Percentiles rank a stretch among this genome's conserved stretches.
These are phyloP conservation scores for Scaptodrosophila lebanonensis DNA, from an alignment of 1,140 invertebrate genomes.

Conservation along the genomic window DNA sequence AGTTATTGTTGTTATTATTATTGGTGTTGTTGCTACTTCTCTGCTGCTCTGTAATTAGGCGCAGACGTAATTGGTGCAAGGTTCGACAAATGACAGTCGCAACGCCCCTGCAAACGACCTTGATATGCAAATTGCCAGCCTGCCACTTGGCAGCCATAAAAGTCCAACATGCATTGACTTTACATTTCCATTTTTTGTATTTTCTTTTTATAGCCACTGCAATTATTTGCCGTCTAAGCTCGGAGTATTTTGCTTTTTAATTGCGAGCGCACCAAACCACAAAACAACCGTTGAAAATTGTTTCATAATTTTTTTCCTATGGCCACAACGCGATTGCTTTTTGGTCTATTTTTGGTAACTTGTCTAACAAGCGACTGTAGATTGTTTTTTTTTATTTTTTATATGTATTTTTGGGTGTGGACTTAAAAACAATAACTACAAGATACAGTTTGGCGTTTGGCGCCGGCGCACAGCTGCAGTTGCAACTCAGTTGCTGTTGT, in stretches of 20 bases:
- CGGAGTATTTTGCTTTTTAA: constrained; percentile 13
- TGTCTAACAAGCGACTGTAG: constrained; percentile 50
- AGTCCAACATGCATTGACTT: constrained; percentile 46
- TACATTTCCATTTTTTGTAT: background rate
- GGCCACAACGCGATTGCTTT: no score
- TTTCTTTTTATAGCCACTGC: constrained; percentile 28
- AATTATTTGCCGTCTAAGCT: constrained; percentile 42
- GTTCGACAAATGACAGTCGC: constrained; percentile 11
- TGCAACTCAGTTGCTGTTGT: constrained; percentile 24
- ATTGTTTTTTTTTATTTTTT: constrained; percentile 16
- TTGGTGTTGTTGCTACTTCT: no score
- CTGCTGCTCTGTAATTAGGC: constrained; percentile 31
- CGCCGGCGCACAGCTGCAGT: constrained; percentile 9
- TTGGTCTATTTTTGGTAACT: constrained; percentile 71
- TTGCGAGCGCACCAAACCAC: no score
- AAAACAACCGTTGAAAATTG: no score
- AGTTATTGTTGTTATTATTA: no score
- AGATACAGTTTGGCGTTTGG: constrained; percentile 8
- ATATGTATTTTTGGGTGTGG: constrained; percentile 52
- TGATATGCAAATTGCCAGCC: constrained; percentile 40
- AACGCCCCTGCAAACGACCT: constrained; percentile 2
- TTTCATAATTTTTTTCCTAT: constrained; percentile 32
- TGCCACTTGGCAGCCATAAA: constrained; percentile 38
- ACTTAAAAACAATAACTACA: constrained; percentile 48
- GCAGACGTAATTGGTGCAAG: constrained; percentile 25